These are phyloP conservation scores for Homarus americanus DNA, from an alignment of 1,140 invertebrate species.

Conservation along the genomic window DNA sequence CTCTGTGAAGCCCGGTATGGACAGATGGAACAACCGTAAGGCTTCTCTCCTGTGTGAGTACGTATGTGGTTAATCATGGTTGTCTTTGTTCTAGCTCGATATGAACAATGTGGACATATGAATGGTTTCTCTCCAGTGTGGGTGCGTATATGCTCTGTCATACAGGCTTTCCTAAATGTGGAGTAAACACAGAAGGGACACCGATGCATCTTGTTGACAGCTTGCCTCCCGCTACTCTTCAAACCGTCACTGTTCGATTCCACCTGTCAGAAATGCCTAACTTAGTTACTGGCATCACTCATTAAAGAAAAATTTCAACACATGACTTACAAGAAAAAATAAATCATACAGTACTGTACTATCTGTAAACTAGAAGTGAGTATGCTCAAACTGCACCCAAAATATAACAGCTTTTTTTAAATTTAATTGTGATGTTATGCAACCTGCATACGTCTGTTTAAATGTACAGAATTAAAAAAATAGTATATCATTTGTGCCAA, in stretches of 20 bases:
- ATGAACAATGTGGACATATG: slow-evolving; percentile 45
- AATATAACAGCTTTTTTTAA: too few relatives aligned
- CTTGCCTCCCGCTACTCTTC: slow-evolving; percentile 13
- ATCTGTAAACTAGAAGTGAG: too few relatives aligned
- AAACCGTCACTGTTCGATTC: slow-evolving; percentile 36
- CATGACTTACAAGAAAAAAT: neutral
- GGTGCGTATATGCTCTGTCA: slow-evolving; percentile 49
- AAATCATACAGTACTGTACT: too few relatives aligned
- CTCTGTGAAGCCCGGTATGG: slow-evolving; percentile 80
- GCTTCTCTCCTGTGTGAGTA: slow-evolving; percentile 75
- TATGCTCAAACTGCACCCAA: too few relatives aligned
- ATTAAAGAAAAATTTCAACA: neutral
- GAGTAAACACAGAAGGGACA: slow-evolving; percentile 51
- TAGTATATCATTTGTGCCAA: too few relatives aligned
- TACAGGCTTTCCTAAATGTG: slow-evolving; percentile 60
- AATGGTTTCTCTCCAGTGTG: slow-evolving; percentile 65
- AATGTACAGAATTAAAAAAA: too few relatives aligned
- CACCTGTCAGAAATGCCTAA: slow-evolving; percentile 57
- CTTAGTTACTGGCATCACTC: slow-evolving; percentile 14
- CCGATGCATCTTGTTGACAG: slow-evolving; percentile 37
- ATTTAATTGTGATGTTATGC: too few relatives aligned
- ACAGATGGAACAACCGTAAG: slow-evolving; percentile 82
- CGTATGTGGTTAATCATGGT: slow-evolving; percentile 59
- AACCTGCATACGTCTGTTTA: too few relatives aligned
- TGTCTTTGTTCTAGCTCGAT: slow-evolving; percentile 41